Conservation (phyloP, 2,888 invertebrate genomes). For the Drosophila prostipennis region DNA sequence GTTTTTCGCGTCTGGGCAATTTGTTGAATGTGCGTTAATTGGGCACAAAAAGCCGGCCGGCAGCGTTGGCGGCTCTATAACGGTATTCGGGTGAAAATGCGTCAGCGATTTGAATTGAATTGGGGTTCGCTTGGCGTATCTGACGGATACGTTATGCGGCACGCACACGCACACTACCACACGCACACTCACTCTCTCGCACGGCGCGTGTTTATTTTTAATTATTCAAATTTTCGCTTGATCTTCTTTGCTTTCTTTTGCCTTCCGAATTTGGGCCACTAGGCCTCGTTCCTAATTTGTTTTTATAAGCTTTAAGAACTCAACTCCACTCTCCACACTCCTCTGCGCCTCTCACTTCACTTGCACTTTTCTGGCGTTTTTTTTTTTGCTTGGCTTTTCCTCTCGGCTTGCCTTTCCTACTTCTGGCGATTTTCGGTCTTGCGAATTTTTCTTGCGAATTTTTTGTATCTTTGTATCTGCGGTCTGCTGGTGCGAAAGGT, state of each 20-base stretch:
- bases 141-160: constrained; percentile 63
- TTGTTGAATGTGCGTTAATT: constrained; percentile 79
- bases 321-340: not conserved
- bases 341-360: constrained; percentile 46
- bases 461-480: constrained; percentile 30
- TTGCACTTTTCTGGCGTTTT: constrained; percentile 64
- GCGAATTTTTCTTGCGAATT: constrained; percentile 17
- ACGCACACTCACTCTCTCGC: constrained; percentile 26
- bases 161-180: constrained; percentile 23
- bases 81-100: constrained; percentile 56
- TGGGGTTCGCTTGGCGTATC: constrained; percentile 55
- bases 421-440: constrained; percentile 17
- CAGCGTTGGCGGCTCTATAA: constrained; percentile 51
- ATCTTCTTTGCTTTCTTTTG: constrained; percentile 34
- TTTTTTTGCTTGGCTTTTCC: not conserved
- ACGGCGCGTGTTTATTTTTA: constrained; percentile 71
- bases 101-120: constrained; percentile 51
- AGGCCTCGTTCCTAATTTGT: constrained; percentile 79
- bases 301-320: constrained; percentile 34
- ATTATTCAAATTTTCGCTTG: constrained; percentile 72
- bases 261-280: constrained; percentile 73
- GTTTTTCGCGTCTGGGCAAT: constrained; percentile 26
- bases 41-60: constrained; percentile 83
- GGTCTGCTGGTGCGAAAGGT: constrained; percentile 74
- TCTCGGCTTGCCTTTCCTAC: constrained; percentile 13